Base-by-base conservation (phyloP, 2,888 invertebrate species). In the Thelaira solivaga region DNA sequence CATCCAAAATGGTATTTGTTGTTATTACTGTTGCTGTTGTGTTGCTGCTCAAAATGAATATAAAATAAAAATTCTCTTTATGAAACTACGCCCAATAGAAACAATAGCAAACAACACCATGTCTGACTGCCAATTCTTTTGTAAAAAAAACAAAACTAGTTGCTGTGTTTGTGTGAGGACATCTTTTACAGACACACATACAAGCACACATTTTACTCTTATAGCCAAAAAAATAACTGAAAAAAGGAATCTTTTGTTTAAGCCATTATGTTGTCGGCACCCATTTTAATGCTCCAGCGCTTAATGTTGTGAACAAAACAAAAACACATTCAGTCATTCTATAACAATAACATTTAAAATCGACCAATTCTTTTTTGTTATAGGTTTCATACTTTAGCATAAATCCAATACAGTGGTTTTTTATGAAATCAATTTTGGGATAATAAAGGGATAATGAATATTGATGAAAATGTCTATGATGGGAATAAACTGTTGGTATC, bases 191-290 rank as follows among this genome's bases (percentile, higher is more conserved):
- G 8, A 16, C 26, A 13, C 10, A 2, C 24, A 43, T 11, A 39
- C 26, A 29, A 6, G 11, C 29, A 49, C 22, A 26, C 49, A 49
- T 6, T 18, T 22, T 22, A 18, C 13, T 10, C 29, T 4, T 45
- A 16, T 1, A 1, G 13, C 18, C 34, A 49, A 18, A 43, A 51
- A 59, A 43, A 13, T n/a, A 49, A 20, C 64, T 13, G 13, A 61
- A 69, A 34, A 75, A 74, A 43, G 22, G 65, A 74, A 71, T 43
- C 62, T 68, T 73, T 74, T 73, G 75, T 72, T 65, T 43, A 34
- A 76, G 69, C 81, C 81, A 81, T 81, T 77, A 81, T 80, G 55
- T 49, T 76, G 81, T 81, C 77, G 77, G 81, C 81, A 80, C 76
- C 82, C 81, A 81, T 81, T 81, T 81, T 80, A 72, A 65, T 74